Percentiles rank a stretch among this genome's conserved stretches.
These are phyloP conservation scores for Garrulus glandarius DNA, from an alignment of 2,797 vertebrate genomes.

Conservation along the genomic window DNA sequence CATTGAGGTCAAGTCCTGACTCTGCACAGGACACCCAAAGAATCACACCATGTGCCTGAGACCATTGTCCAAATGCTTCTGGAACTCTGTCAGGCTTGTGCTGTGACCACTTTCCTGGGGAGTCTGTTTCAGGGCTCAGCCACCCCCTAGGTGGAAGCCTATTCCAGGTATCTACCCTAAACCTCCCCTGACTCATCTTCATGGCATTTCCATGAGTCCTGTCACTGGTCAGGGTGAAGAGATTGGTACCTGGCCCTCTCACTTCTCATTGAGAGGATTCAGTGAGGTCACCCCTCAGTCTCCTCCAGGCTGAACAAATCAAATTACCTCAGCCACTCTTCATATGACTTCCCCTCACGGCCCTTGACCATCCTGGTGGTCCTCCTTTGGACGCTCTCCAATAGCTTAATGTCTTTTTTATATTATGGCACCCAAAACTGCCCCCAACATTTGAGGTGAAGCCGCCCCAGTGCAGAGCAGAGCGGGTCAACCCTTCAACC, in stretches of 20 bases:
- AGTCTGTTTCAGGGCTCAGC: not conserved
- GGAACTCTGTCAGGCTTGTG: not conserved
- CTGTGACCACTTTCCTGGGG: not conserved
- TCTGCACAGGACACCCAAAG: not conserved
- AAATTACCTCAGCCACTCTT: not conserved
- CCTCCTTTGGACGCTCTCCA: not conserved
- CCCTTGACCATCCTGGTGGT: not conserved
- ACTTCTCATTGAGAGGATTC: not conserved
- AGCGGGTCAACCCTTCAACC: not conserved
- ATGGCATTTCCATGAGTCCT: not conserved
- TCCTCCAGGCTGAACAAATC: not conserved
- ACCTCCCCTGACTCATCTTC: not conserved
- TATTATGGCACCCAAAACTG: not conserved
- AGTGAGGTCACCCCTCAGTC: not conserved
- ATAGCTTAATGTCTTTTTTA: not conserved
- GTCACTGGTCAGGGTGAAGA: not conserved
- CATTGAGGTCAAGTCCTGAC: not conserved
- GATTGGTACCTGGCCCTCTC: not conserved
- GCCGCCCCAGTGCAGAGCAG: rapidly evolving
- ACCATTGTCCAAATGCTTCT: not conserved
- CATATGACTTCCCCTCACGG: not conserved
- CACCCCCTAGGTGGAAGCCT: not conserved
- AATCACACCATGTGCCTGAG: not conserved
- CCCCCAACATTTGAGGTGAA: rapidly evolving
- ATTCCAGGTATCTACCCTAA: not conserved